Percentiles rank a stretch among this genome's conserved stretches.
These are phyloP conservation scores for Mythimna vitellina DNA, from an alignment of 2,888 invertebrate species.

Conservation along the genomic window DNA sequence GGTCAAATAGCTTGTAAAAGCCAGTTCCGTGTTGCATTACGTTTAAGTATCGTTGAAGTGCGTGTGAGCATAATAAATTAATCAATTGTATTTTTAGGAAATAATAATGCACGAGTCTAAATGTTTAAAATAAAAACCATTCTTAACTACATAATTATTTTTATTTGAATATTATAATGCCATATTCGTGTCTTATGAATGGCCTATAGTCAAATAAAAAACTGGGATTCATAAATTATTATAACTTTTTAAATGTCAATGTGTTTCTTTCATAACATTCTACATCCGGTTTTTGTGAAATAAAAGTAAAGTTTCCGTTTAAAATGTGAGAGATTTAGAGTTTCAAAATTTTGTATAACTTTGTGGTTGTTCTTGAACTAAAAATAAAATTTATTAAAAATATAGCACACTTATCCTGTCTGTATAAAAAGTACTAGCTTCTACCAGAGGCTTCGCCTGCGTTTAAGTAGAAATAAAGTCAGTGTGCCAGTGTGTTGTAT, in stretches of 20 bases:
- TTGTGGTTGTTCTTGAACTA: conserved; percentile 15
- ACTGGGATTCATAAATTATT: conserved; percentile 35
- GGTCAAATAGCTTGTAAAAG: conserved; percentile 9
- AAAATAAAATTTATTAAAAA: neutral
- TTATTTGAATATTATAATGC: conserved; percentile 15
- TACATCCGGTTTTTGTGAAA: conserved; percentile 23
- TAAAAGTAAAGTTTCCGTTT: conserved; percentile 36
- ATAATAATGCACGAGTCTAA: conserved; percentile 2
- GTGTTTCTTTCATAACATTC: conserved; percentile 42
- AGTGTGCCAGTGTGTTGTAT: too few relatives aligned
- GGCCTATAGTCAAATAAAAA: conserved; percentile 12
- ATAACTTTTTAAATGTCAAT: conserved; percentile 52
- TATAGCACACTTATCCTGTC: neutral
- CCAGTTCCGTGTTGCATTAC: conserved; percentile 32
- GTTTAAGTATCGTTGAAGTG: conserved; percentile 4
- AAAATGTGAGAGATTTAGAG: neutral
- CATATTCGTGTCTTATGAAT: conserved; percentile 21
- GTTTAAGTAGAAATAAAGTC: too few relatives aligned
- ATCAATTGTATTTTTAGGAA: conserved; percentile 10
- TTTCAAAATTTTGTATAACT: conserved; percentile 6
- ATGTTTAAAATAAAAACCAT: conserved; percentile 1
- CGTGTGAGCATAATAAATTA: conserved; percentile 12
- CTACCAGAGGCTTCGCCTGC: neutral
- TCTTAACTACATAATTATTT: conserved; percentile 23
- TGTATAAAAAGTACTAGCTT: neutral